Conservation (phyloP, 1,140 invertebrate genomes). For the Euglossa dilemma region DNA sequence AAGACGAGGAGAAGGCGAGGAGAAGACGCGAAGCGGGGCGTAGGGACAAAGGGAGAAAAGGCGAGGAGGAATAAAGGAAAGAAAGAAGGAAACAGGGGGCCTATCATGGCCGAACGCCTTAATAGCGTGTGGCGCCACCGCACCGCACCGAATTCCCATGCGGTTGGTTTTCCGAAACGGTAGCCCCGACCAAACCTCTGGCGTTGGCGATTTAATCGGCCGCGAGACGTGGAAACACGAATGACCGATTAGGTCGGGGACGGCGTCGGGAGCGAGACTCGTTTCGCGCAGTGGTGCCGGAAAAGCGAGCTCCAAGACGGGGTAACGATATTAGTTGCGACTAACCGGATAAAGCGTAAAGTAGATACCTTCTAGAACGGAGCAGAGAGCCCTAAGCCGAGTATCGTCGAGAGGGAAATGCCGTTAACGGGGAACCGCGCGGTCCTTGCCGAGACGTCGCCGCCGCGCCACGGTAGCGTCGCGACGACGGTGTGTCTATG, state of each 20-base stretch:
- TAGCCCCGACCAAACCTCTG: neutral
- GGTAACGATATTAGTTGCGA: conserved; percentile 67
- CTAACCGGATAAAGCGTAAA: conserved; percentile 72
- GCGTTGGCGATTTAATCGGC: neutral
- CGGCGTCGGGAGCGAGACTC: neutral
- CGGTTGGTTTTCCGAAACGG: neutral
- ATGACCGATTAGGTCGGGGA: neutral
- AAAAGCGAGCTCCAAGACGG: conserved; percentile 56
- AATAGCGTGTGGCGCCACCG: conserved; percentile 25
- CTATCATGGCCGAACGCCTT: conserved; percentile 28
- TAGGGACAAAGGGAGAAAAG: neutral
- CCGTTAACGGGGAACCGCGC: conserved; percentile 61
- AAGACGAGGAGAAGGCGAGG: neutral
- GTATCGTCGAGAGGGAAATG: conserved; percentile 63
- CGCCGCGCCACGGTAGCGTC: conserved; percentile 14
- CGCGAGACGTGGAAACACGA: neutral
- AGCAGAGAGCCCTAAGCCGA: conserved; percentile 55
- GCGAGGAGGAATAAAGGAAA: neutral
- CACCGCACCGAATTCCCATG: conserved; percentile 17
- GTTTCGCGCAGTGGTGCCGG: neutral
- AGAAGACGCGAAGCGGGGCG: neutral
- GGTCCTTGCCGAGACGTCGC: conserved; percentile 30
- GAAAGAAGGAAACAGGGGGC: conserved; percentile 21
- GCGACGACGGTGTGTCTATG: neutral
- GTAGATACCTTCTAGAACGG: conserved; percentile 56